Conservation (phyloP, 2,888 invertebrate genomes). For the Creontiades dilutus region DNA sequence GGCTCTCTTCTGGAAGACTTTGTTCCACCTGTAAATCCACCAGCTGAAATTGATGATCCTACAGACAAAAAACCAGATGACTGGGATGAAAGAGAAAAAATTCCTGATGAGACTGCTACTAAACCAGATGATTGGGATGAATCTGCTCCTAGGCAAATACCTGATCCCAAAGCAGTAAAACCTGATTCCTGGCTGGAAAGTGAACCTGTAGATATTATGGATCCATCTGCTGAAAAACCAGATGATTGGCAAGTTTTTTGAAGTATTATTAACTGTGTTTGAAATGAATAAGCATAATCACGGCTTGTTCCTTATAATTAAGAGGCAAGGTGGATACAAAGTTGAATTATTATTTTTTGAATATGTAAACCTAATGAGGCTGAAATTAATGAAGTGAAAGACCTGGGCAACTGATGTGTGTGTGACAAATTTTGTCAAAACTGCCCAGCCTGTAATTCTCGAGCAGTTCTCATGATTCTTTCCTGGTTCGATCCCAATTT, state of each 20-base stretch:
- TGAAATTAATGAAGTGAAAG: too few species aligned
- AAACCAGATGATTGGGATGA: constrained; percentile 99
- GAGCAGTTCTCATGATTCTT: too few species aligned
- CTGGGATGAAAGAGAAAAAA: constrained; percentile 98
- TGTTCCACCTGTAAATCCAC: constrained; percentile 96
- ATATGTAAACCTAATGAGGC: too few species aligned
- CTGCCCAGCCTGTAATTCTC: too few species aligned
- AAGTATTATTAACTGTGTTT: too few species aligned
- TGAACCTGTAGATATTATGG: constrained; percentile 91
- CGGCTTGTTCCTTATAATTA: too few species aligned
- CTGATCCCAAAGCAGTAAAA: constrained; percentile 89
- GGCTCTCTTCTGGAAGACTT: constrained; percentile 94
- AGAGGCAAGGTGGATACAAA: too few species aligned
- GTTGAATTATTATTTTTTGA: too few species aligned
- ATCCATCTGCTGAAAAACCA: constrained; percentile 92
- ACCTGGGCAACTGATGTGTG: too few species aligned
- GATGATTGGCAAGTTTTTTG: constrained; percentile 85
- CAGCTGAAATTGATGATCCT: constrained; percentile 87
- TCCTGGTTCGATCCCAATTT: too few species aligned
- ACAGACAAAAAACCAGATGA: constrained; percentile 86
- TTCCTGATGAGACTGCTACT: constrained; percentile 90
- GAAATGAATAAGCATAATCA: too few species aligned
- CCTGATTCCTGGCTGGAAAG: constrained; percentile 96
- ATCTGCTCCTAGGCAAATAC: constrained; percentile 92
- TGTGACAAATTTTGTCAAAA: too few species aligned